Evolutionary conservation across 2,113 vertebrate genomes (phyloP), one percentile per base, ranked within the genome.

Genomic region (Prolemur simus): DNA sequence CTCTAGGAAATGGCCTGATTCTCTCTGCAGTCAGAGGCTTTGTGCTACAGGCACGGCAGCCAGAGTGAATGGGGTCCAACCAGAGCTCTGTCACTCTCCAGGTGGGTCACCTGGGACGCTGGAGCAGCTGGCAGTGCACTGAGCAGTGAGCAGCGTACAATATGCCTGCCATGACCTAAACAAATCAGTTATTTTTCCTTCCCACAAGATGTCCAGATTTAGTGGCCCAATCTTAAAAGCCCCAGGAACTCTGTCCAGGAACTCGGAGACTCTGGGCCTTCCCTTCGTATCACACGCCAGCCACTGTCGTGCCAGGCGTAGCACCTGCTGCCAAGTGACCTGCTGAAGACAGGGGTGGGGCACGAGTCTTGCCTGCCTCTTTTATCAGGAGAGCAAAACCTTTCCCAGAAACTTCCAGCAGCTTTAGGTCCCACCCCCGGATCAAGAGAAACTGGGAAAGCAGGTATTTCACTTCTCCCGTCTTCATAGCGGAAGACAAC

Each of bases 261-360:
- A 17, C n/a, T 9, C 49, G 0, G 8, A n/a, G n/a, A 8, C 23
- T 20, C 54, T 2, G 14, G 91, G 10, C 17, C 8, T 56, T 21
- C 5, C 21, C 68, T 39, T 25, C 12, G 1, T 17, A 52, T 78
- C 9, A 27, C 69, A 37, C 3, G 20, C 39, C 34, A 66, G 13
- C 17, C 8, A 0, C 69, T 15, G 37, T 11, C 8, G 2, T 0
- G 13, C 54, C 3, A 13, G 13, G 25, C 4, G 8, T 14, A 5
- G 13, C 15, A 17, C 42, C 27, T 8, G 45, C 54, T 25, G 0
- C 8, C 49, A 60, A 52, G 2, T n/a, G 49, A 64, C 17, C 8
- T 0, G 7, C 10, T 5, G 5, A 34, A 52, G 17, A 2, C 25
- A 12, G 18, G 45, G 45, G 23, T 21, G 5, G 11, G 23, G 29